Evolutionary conservation across 2,888 invertebrate genomes (phyloP).

Genomic region (Caenorhabditis imperialis): DNA sequence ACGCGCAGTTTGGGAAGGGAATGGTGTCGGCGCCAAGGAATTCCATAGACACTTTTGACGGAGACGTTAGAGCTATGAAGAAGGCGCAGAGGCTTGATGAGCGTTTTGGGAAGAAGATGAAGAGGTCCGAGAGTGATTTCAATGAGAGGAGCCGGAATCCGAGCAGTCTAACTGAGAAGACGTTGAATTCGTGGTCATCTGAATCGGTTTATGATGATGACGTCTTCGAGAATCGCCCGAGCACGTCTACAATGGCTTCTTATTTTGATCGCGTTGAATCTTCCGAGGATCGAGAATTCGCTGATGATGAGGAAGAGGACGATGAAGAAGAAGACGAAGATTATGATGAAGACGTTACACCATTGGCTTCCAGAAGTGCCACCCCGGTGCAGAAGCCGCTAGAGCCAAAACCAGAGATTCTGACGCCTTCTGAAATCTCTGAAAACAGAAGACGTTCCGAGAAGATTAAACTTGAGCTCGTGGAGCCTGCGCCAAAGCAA

Average conservation of each 20-base stretch:
- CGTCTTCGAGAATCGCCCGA: slow-evolving; percentile 12
- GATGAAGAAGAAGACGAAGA: slow-evolving; percentile 24
- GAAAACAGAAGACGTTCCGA: no score
- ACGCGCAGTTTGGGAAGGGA: slow-evolving; percentile 33
- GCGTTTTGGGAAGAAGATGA: slow-evolving; percentile 10
- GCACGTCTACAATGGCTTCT: slow-evolving; percentile 2
- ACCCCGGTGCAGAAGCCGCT: no score
- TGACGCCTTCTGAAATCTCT: no score
- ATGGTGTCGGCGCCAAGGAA: slow-evolving; percentile 35
- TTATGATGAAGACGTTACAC: not conserved
- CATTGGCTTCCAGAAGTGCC: not conserved
- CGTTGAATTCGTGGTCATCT: no score
- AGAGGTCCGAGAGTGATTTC: not conserved
- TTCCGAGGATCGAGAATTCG: not conserved
- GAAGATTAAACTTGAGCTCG: no score
- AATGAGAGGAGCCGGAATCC: not conserved
- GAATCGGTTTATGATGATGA: slow-evolving; percentile 12
- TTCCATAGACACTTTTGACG: slow-evolving; percentile 31
- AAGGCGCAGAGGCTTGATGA: slow-evolving; percentile 24
- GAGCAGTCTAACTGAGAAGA: not conserved
- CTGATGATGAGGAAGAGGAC: not conserved
- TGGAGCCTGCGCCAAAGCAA: no score
- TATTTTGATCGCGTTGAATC: not conserved
- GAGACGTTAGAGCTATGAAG: slow-evolving; percentile 12
- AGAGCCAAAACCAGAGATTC: no score